Percentiles rank a stretch among this genome's conserved stretches.
These are phyloP conservation scores for Ellobius talpinus DNA, from an alignment of 2,113 vertebrate species.

Conservation along the genomic window DNA sequence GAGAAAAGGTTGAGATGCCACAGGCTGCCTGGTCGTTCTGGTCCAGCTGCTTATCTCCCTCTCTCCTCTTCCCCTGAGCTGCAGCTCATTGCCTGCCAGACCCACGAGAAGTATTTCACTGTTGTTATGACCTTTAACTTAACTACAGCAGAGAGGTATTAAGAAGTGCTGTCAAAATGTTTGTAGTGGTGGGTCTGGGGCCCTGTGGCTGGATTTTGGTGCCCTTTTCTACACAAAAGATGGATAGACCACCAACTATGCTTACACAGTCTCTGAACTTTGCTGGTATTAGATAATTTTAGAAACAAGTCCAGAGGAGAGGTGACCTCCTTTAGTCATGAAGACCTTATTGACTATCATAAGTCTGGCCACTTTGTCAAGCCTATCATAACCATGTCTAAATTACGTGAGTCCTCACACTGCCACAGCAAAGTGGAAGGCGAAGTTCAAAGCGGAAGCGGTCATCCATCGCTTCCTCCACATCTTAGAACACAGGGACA, in stretches of 20 bases:
- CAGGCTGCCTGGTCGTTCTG: neutral
- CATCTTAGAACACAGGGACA: neutral
- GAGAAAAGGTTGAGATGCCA: neutral
- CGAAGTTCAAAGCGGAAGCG: neutral
- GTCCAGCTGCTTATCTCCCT: neutral
- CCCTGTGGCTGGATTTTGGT: conserved; percentile 36
- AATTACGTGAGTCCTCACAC: neutral
- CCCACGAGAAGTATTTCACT: neutral
- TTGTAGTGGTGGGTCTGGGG: neutral
- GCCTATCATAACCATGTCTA: fast-evolving
- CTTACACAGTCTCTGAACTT: conserved; percentile 3
- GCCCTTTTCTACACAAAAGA: conserved; percentile 2
- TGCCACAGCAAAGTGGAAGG: neutral
- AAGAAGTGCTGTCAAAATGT: conserved; percentile 40
- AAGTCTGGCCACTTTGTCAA: neutral
- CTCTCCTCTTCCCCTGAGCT: neutral
- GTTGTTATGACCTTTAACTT: conserved; percentile 29
- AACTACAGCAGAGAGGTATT: conserved; percentile 39
- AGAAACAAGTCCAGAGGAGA: conserved; percentile 3
- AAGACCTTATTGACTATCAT: neutral
- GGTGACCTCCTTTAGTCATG: neutral
- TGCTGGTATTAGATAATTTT: neutral
- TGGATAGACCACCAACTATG: neutral
- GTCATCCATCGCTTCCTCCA: neutral
- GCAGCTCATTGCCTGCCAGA: neutral